Conservation (phyloP, 2,888 invertebrate species). For the Ryuthela nishihirai region DNA sequence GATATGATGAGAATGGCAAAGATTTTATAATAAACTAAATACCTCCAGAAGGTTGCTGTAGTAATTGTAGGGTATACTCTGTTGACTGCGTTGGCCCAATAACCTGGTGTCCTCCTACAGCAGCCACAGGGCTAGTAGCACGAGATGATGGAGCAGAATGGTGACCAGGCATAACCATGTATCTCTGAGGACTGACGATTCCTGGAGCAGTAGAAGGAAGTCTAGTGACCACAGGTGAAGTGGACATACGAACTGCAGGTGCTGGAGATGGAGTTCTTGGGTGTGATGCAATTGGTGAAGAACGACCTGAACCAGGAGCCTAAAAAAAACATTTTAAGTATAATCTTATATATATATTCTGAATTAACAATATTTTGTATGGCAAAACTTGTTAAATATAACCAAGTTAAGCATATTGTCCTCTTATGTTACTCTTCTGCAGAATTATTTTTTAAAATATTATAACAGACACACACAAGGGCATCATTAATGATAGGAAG, state of each 20-base stretch:
- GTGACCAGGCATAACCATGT: slow-evolving; percentile 30
- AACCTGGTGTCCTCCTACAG: slow-evolving; percentile 9
- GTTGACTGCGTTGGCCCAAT: slow-evolving; percentile 9
- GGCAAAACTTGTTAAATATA: no score
- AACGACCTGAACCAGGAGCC: slow-evolving; percentile 26
- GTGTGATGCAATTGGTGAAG: slow-evolving; percentile 19
- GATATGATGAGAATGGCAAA: no score
- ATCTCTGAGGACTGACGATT: slow-evolving; percentile 15
- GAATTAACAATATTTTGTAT: no score
- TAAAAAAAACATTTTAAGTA: neutral
- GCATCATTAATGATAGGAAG: no score
- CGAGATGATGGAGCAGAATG: slow-evolving; percentile 5
- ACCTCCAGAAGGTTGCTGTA: slow-evolving; percentile 25
- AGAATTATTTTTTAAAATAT: no score
- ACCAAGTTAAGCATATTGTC: no score
- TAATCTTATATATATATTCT: no score
- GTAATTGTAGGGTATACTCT: slow-evolving; percentile 38
- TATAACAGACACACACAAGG: no score
- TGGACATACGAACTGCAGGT: slow-evolving; percentile 5
- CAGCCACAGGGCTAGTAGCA: slow-evolving; percentile 13
- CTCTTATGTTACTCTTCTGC: no score
- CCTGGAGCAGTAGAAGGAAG: slow-evolving; percentile 3
- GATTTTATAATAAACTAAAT: neutral
- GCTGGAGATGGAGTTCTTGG: slow-evolving; percentile 6
- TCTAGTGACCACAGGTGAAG: neutral